These are phyloP conservation scores for Nephotettix cincticeps DNA, from an alignment of 1,140 invertebrate species.

Conservation along the genomic window DNA sequence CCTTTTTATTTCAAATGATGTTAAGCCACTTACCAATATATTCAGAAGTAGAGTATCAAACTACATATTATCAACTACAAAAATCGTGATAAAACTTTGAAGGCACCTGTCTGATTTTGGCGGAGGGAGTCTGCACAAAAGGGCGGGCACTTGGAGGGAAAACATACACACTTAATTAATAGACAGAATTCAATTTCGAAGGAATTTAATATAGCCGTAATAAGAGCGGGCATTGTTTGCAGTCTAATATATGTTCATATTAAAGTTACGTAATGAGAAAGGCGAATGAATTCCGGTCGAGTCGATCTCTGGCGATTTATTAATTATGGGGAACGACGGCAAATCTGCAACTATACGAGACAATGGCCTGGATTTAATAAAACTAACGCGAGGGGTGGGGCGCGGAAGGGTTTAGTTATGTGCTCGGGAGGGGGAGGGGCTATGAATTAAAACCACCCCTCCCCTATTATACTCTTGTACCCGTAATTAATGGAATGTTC, in stretches of 20 bases:
- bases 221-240: constrained; percentile 20
- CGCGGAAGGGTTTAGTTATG: constrained; percentile 13
- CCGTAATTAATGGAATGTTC: constrained; percentile 41
- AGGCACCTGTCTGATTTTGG: too few species aligned
- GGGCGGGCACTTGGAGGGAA: background rate
- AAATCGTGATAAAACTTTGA: too few species aligned
- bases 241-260: constrained; percentile 20
- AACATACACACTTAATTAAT: constrained; percentile 21
- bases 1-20: too few species aligned
- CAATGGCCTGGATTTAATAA: constrained; percentile 39
- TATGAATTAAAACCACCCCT: constrained; percentile 34
- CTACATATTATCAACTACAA: too few species aligned
- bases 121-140: too few species aligned
- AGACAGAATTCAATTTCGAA: constrained; percentile 21
- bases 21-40: too few species aligned
- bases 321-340: constrained; percentile 2
- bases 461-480: constrained; percentile 33
- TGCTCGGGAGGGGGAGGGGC: constrained; percentile 1
- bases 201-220: constrained; percentile 22
- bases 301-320: constrained; percentile 6
- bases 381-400: constrained; percentile 35
- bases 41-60: too few species aligned
- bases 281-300: background rate
- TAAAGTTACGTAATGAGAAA: background rate
- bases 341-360: constrained; percentile 6